Base-by-base conservation (phyloP, 2,888 invertebrate genomes). In the Empis stercorea region DNA sequence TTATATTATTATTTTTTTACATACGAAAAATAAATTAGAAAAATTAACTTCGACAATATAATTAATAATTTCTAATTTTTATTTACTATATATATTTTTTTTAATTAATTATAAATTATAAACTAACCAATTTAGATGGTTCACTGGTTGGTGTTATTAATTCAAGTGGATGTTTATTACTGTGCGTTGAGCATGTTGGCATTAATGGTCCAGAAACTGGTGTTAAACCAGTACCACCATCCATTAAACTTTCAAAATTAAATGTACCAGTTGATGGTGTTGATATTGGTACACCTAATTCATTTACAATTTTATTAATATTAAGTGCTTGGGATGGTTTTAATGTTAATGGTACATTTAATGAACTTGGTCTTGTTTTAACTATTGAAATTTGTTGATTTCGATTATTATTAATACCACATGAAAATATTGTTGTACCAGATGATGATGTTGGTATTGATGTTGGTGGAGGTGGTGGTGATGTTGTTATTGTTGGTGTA, bases 171-270 rank as follows among this genome's bases (percentile, higher is more conserved):
- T 78, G 78, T 61, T 85, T 78, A 63, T 83, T 83, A 66, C 87
- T 86, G n/a, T 9, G 66, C 54, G 80, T 80, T 51, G 84, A 82
- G 71, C 87, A 87, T 40, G 58, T 68, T 49, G 81, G 81, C 57
- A 80, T 72, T 46, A 82, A 61, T 2, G 85, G 84, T 47, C 77
- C 78, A 43, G 77, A 80, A 32, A 89, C 86, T 0, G 93, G 93
- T 9, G 93, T 93, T 43, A 94, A 73, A 0, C 93, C 92, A 3
- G 93, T 91, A 59, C 92, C 91, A 44, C 91, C 91, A 59, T 89
- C 91, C 86, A 93, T 89, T 51, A 94, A 75, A 56, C 87, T 87
- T 61, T 94, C 93, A 66, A 89, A 92, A 69, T 89, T 91, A 71
- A 92, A 88, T 55, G 88, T 81, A 44, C 88, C 92, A 59, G 81